Conservation (phyloP, 53 echinoderm and acorn worm species). For the Echinometra lucunter region DNA sequence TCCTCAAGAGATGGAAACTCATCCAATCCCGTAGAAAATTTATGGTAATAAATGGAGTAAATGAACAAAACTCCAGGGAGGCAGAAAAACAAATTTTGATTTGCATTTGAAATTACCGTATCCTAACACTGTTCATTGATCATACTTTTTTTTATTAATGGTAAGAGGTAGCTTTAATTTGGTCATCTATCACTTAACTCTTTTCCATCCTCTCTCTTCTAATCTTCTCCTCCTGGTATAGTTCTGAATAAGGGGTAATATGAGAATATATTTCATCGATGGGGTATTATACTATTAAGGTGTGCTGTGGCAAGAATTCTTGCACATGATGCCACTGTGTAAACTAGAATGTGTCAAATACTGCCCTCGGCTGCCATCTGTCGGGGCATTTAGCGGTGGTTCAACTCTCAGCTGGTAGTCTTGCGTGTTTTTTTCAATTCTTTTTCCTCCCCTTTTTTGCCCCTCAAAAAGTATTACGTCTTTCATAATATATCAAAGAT, state of each 20-base stretch:
- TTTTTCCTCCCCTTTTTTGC: neutral
- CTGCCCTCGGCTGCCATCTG: constrained; percentile 41
- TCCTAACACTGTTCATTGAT: neutral
- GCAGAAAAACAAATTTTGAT: neutral
- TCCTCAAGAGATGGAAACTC: neutral
- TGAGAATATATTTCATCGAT: constrained; percentile 6
- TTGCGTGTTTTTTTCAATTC: neutral
- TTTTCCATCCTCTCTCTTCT: neutral
- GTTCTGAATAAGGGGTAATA: constrained; percentile 7
- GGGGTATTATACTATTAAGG: neutral
- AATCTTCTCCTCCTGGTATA: neutral
- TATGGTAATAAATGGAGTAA: neutral
- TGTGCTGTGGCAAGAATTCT: constrained; percentile 24
- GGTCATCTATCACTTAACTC: constrained; percentile 5
- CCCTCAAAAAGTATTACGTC: neutral
- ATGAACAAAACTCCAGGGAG: neutral
- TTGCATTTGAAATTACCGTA: neutral
- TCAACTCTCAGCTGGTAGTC: constrained; percentile 12
- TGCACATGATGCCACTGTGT: constrained; percentile 11
- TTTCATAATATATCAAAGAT: neutral
- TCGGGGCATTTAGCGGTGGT: constrained; percentile 45
- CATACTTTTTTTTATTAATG: neutral
- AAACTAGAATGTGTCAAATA: constrained; percentile 44
- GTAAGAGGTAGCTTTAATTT: neutral
- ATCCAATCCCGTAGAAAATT: neutral